Conservation (phyloP, 2,888 invertebrate genomes). For the Abscondita cerata region DNA sequence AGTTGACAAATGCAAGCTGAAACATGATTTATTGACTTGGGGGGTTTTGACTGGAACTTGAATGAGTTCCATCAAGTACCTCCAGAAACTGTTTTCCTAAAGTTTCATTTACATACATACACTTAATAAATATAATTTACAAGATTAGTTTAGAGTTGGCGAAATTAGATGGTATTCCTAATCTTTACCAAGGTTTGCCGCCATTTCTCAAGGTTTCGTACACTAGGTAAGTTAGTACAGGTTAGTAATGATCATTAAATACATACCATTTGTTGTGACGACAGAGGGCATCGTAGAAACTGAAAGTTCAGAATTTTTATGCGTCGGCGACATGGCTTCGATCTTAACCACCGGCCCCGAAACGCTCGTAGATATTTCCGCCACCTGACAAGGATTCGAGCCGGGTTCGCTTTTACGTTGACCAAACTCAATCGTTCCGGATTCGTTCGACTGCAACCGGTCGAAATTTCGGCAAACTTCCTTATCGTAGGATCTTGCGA, state of each 20-base stretch:
- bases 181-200: no score
- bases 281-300: conserved; percentile 47
- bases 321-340: conserved; percentile 71
- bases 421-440: conserved; percentile 68
- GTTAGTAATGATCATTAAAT: neutral
- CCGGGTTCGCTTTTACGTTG: conserved; percentile 71
- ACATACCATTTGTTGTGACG: conserved; percentile 49
- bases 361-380: conserved; percentile 66
- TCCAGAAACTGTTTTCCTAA: no score
- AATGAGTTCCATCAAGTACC: no score
- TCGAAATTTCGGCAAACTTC: conserved; percentile 40
- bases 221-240: neutral
- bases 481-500: conserved; percentile 40
- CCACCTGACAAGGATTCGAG: conserved; percentile 64
- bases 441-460: conserved; percentile 73
- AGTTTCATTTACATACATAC: no score
- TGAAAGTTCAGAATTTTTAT: conserved; percentile 42
- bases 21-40: no score
- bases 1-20: no score
- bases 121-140: no score
- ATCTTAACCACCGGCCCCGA: conserved; percentile 66
- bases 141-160: no score
- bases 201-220: no score
- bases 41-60: no score
- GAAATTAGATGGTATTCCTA: no score